Conservation (phyloP, 2,888 invertebrate species). For the Ligdia adustata region DNA sequence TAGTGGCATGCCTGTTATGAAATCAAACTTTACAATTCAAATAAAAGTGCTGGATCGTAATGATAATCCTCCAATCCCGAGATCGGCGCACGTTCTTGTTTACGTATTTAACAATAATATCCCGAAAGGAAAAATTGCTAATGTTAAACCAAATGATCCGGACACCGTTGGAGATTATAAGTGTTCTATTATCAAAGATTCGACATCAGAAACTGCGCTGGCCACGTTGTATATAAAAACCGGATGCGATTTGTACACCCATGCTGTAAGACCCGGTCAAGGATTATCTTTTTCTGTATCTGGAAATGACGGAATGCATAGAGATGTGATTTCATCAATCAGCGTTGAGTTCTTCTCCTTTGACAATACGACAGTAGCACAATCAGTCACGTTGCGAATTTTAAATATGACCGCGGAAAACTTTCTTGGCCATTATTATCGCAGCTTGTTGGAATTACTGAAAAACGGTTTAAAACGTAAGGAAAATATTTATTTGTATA, state of each 20-base stretch:
- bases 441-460: constrained; percentile 88
- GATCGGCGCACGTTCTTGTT: constrained; percentile 92
- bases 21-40: constrained; percentile 90
- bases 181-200: constrained; percentile 90
- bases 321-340: constrained; percentile 93
- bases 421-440: constrained; percentile 91
- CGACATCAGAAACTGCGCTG: constrained; percentile 83
- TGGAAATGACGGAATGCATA: constrained; percentile 95
- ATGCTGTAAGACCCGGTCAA: constrained; percentile 87
- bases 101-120: constrained; percentile 90
- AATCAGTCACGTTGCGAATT: constrained; percentile 91
- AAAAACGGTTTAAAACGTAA: constrained; percentile 86
- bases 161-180: constrained; percentile 95
- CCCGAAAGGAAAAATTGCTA: constrained; percentile 93
- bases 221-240: constrained; percentile 88
- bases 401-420: constrained; percentile 88
- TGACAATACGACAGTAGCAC: constrained; percentile 91
- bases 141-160: constrained; percentile 96
- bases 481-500: constrained; percentile 88
- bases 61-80: constrained; percentile 93
- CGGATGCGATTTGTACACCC: constrained; percentile 92
- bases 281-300: constrained; percentile 91
- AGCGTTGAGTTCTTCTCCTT: constrained; percentile 92
- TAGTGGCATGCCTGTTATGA: constrained; percentile 92
- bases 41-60: constrained; percentile 94